phyloP scores from a whole-genome alignment of 2,797 vertebrate species.

The Phoxinus dragarum region DNA sequence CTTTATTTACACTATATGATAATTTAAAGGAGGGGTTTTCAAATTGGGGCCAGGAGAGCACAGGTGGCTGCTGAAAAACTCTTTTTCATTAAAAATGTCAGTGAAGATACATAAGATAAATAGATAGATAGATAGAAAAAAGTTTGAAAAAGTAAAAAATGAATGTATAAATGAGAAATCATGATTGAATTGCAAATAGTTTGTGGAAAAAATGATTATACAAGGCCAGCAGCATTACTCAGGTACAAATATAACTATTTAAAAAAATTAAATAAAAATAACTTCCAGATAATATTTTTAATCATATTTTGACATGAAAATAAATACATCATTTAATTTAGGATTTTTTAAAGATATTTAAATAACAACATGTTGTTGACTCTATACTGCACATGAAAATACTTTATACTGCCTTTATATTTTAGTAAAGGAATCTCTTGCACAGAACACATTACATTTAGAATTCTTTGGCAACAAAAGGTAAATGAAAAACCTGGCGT shows the following conservation, averaged over 20 bases:
- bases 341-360: not conserved
- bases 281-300: not conserved
- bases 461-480: not conserved
- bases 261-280: not conserved
- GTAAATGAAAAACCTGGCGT: not conserved
- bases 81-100: no score
- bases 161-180: not conserved
- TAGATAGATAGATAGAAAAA: not conserved
- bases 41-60: not conserved
- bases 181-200: not conserved
- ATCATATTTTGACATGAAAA: not conserved
- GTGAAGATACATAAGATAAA: not conserved
- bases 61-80: no score
- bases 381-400: not conserved
- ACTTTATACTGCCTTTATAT: not conserved
- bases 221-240: not conserved
- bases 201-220: not conserved
- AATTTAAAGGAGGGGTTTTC: not conserved
- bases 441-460: not conserved
- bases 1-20: not conserved
- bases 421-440: not conserved
- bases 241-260: not conserved
- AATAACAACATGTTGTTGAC: not conserved
- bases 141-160: not conserved
- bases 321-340: not conserved